Evolutionary conservation across 2,113 vertebrate species (phyloP), one percentile per base, ranked within the genome.

Genomic region (Rhinopomastus cyanomelas): DNA sequence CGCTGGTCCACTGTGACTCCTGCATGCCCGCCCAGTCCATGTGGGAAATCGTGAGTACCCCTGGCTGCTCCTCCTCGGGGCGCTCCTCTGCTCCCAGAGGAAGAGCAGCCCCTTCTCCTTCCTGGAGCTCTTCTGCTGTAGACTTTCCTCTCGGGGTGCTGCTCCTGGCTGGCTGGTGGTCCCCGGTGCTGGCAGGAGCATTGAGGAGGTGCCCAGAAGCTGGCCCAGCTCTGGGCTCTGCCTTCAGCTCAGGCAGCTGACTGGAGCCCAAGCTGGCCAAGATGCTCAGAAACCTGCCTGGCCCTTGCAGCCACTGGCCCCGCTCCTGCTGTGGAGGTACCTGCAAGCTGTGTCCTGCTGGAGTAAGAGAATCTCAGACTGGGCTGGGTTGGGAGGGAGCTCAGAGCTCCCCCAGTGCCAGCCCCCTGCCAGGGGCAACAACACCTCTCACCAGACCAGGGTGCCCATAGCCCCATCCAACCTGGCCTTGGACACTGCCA

Each of bases 1-100:
- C 99, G 71, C 97, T 99, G 97, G 98, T 99, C 34, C 99, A 99
- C 98, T 99, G 99, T 7, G 99, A 99, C 96, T 99, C 99, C 96
- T 99, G 99, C 96, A 99, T 98, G 98, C 99, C 99, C 3, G 98
- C 99, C 39, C 98, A 98, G 97, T 98, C 98, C 49, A 98, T 99
- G 98, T 99, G 99, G 99, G 99, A 99, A 96, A 98, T 99, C 51
- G 99, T 99, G 97, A 99, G 99, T 99, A 93, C 53, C 49, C n/a
- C 1, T 1, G 13, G 0, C 0, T 4, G 25, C 12, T 16, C 32
- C 11, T 16, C 8, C 23, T 11, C 51, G 3, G 71, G 52, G 16
- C 46, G 14, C 34, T 8, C 13, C 61, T 60, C 36, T 49, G 57
- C 94, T 83, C 77, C 69, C 53, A 27, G 34, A 16, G 37, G 9